Evolutionary conservation across 2,888 invertebrate species (phyloP).

Genomic region (Anagyrus pseudococci): DNA sequence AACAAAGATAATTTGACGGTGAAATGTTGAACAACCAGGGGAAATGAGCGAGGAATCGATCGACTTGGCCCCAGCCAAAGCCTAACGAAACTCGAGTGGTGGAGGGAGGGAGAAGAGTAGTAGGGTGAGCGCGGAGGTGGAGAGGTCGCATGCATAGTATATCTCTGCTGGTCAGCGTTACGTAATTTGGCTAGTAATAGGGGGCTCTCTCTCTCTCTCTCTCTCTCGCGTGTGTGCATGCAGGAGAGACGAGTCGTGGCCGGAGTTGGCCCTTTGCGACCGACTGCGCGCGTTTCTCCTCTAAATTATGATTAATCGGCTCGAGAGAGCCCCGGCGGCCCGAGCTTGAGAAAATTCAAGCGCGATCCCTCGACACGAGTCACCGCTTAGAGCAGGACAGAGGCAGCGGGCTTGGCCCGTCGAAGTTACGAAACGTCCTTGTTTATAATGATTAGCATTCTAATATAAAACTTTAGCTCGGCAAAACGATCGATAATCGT

Average conservation of each 20-base stretch:
- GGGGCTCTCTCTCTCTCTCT: too few species aligned
- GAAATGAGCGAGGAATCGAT: too few species aligned
- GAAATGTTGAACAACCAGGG: too few species aligned
- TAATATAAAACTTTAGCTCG: background rate
- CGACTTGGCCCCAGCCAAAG: too few species aligned
- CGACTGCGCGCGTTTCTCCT: constrained; percentile 2
- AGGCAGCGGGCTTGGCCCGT: background rate
- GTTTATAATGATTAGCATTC: background rate
- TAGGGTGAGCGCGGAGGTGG: too few species aligned
- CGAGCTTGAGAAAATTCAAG: constrained; percentile 6
- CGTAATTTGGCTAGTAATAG: constrained; percentile 34
- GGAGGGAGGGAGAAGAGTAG: too few species aligned
- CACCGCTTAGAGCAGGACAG: constrained; percentile 10
- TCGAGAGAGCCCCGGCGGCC: constrained; percentile 10
- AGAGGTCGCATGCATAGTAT: background rate
- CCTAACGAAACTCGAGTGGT: too few species aligned
- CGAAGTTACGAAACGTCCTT: background rate
- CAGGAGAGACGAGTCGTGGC: constrained; percentile 6
- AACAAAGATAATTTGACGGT: too few species aligned
- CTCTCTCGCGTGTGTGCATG: constrained; percentile 26
- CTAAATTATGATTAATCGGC: constrained; percentile 37
- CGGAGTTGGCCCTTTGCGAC: constrained; percentile 20
- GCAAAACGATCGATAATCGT: background rate
- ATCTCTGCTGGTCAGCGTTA: constrained; percentile 32
- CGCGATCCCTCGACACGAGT: too few species aligned